A percentile compares a stretch with the other conserved stretches of the same genome.
These are phyloP conservation scores for Trichopoda pennipes DNA, from an alignment of 2,888 invertebrate species.

Conservation along the genomic window DNA sequence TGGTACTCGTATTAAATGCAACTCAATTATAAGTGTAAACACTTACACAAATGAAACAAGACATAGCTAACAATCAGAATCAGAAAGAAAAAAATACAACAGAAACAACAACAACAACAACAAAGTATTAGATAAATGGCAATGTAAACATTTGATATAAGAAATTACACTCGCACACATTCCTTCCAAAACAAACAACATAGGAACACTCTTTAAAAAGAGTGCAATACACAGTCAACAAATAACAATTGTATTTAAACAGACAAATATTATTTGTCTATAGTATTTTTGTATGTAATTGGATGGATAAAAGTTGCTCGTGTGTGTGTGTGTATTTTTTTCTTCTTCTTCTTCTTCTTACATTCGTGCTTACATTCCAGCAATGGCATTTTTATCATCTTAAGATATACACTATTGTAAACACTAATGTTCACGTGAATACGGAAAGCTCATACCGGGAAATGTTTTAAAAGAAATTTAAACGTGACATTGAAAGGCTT, in stretches of 20 bases:
- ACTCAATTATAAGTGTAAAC: conserved; percentile 60
- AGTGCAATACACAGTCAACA: conserved; percentile 6
- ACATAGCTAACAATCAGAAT: neutral
- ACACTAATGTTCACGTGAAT: neutral
- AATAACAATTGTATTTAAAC: conserved; percentile 27
- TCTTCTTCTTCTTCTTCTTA: conserved; percentile 17
- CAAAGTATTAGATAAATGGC: conserved; percentile 42
- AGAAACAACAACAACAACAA: conserved; percentile 18
- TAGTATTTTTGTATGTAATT: conserved; percentile 40
- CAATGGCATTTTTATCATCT: conserved; percentile 52
- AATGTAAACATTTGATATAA: conserved; percentile 39
- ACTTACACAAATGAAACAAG: conserved; percentile 29
- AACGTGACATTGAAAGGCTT: no score
- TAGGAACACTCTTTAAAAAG: neutral
- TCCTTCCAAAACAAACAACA: neutral
- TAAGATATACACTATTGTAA: conserved; percentile 33
- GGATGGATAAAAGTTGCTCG: conserved; percentile 6
- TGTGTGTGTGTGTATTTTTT: no score
- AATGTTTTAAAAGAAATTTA: no score
- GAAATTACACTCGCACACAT: conserved; percentile 21
- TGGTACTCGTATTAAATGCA: conserved; percentile 34
- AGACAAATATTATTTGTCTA: conserved; percentile 48
- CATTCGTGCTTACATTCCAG: conserved; percentile 14
- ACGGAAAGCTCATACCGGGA: neutral
- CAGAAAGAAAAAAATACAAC: neutral